Conservation (phyloP, 2,797 vertebrate genomes). For the Oophaga sylvatica region DNA sequence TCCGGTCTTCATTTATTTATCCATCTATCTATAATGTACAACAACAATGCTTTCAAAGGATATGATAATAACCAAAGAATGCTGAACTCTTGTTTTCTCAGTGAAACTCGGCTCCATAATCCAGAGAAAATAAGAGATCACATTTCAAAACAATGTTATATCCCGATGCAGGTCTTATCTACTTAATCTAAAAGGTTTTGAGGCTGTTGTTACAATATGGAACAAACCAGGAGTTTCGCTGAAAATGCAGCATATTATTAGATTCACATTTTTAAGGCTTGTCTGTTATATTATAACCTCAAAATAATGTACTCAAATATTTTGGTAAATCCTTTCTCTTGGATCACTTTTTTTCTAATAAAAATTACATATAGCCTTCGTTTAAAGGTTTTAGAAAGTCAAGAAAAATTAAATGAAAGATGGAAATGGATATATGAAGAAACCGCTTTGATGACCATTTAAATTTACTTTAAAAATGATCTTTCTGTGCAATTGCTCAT, state of each 20-base stretch:
- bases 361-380: not conserved
- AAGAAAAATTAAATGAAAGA: not conserved
- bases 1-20: conserved; percentile 34
- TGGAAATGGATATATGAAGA: not conserved
- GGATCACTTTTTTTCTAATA: not conserved
- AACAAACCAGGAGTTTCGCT: not conserved
- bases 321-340: not conserved
- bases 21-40: not conserved
- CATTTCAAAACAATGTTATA: conserved; percentile 8
- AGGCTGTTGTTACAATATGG: not conserved
- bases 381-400: not conserved
- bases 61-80: conserved; percentile 40
- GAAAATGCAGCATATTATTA: not conserved
- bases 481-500: too few species aligned
- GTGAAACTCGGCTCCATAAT: conserved; percentile 1
- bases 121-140: conserved; percentile 26
- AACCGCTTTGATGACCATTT: too few species aligned
- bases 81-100: conserved; percentile 28
- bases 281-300: not conserved
- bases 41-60: conserved; percentile 22
- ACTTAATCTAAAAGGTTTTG: not conserved
- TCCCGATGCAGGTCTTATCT: not conserved
- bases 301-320: not conserved
- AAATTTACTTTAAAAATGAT: too few species aligned
- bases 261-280: not conserved